phyloP scores from a whole-genome alignment of 2,797 vertebrate species.

The Melanitta fusca region DNA sequence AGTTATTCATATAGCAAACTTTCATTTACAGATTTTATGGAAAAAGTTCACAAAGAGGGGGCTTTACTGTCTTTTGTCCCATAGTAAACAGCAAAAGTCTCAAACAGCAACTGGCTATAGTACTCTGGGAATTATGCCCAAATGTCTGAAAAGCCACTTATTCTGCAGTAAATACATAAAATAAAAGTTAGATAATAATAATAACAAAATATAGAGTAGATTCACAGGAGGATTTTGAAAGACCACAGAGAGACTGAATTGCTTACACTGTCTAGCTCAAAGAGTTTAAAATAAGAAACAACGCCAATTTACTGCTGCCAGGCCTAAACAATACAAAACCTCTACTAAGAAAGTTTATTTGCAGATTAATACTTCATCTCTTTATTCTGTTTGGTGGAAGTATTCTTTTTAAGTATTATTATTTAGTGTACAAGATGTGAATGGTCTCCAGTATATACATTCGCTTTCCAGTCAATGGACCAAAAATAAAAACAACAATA shows the following conservation, averaged over 20 bases:
- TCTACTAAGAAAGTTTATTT: not conserved
- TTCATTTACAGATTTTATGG: not conserved
- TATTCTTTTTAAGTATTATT: not conserved
- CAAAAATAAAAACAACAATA: not conserved
- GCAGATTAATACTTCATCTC: not conserved
- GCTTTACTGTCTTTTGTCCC: not conserved
- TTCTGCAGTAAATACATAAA: not conserved
- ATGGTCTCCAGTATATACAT: not conserved
- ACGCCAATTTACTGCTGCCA: not conserved
- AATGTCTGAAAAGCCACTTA: constrained; percentile 7
- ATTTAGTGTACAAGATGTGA: not conserved
- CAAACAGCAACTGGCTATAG: not conserved
- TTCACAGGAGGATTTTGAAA: not conserved
- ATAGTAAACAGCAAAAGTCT: not conserved
- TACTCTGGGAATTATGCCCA: not conserved
- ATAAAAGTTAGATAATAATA: not conserved
- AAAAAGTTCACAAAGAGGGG: not conserved
- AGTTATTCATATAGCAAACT: not conserved
- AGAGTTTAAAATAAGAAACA: not conserved
- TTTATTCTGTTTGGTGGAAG: not conserved
- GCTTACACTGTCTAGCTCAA: not conserved
- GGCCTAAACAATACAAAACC: not conserved
- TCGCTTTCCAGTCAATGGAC: not conserved
- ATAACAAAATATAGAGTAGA: not conserved
- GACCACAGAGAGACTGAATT: not conserved